Conservation (phyloP, 2,888 invertebrate species). For the Stratiomys singularior region DNA sequence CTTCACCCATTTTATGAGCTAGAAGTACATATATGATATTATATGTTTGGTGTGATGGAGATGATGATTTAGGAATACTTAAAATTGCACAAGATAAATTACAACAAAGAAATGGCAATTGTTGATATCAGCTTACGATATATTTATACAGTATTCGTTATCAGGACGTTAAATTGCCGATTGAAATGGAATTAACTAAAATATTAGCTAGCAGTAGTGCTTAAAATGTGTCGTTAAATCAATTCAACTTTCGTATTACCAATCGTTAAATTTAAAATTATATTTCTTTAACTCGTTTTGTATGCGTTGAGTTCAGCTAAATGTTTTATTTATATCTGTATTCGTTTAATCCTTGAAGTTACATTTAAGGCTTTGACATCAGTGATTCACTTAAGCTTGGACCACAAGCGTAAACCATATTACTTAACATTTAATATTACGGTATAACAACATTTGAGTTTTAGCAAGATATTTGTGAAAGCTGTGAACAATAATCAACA, state of each 20-base stretch:
- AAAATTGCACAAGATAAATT: not conserved
- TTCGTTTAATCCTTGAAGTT: too few species aligned
- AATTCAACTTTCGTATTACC: too few species aligned
- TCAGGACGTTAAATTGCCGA: too few species aligned
- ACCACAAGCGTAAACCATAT: conserved; percentile 51
- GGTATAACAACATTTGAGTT: conserved; percentile 1
- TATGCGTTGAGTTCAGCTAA: too few species aligned
- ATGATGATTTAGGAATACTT: conserved; percentile 7
- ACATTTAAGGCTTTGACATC: too few species aligned
- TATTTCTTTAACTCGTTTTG: too few species aligned
- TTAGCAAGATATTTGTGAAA: conserved; percentile 11
- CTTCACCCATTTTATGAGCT: conserved; percentile 66
- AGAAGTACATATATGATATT: conserved; percentile 23
- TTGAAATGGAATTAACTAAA: too few species aligned
- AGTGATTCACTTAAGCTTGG: conserved; percentile 41
- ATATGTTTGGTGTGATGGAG: not conserved
- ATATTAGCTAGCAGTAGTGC: too few species aligned
- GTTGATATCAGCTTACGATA: not conserved
- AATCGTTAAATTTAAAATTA: too few species aligned
- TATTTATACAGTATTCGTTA: too few species aligned
- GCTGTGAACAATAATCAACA: conserved; percentile 25
- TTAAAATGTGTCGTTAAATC: too few species aligned
- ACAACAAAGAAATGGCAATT: not conserved
- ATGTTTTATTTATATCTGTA: too few species aligned
- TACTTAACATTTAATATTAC: not conserved